Base-by-base conservation (phyloP, 2,888 invertebrate species). In the Patella caerulea region DNA sequence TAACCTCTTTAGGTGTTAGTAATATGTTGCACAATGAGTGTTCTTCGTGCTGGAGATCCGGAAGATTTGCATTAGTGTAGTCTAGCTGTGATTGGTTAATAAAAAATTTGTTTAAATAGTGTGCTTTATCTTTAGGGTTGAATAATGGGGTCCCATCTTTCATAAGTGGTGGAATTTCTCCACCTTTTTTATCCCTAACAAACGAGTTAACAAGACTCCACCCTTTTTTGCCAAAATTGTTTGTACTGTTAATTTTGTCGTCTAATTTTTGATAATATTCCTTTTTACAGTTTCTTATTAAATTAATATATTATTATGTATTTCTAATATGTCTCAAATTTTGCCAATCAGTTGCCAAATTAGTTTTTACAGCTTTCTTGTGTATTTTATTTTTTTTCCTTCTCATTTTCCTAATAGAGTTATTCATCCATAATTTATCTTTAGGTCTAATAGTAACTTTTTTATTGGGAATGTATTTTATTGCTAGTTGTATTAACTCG, bases 361-460 rank as follows among this genome's bases (percentile, higher is more conserved):
- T 59, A n/a, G n/a, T n/a, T 59, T 59, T 59, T 15, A 59, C 15
- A n/a, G 59, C 59, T 14, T 59, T 59, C 29, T 29, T 29, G 29
- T 29, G 29, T 29, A 29, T 29, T 29, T 29, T 59, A 12, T 59
- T 7, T 59, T 59, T 59, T 59, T 59, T 59, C 59, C 14, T 59
- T n/a, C 59, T 19, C 59, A 59, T 9, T 17, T 7, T 59, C 19
- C 59, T 59, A 19, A 59, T 59, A n/a, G 59, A n/a, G 59, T 59
- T 59, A 59, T 59, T 59, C 59, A 59, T 59, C 59, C 59, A 59
- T 15, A 59, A n/a, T 59, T 59, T 7, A 59, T 59, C 59, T 15
- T 19, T 59, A 59, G 59, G 59, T 59, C 59, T 59, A 59, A 59
- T 59, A 15, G 59, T 59, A 7, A 59, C 59, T n/a, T n/a, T 59